Percentiles rank a stretch among this genome's conserved stretches.
Evolutionary conservation across 2,113 vertebrate genomes (phyloP).

Genomic region (Grammomys surdaster): DNA sequence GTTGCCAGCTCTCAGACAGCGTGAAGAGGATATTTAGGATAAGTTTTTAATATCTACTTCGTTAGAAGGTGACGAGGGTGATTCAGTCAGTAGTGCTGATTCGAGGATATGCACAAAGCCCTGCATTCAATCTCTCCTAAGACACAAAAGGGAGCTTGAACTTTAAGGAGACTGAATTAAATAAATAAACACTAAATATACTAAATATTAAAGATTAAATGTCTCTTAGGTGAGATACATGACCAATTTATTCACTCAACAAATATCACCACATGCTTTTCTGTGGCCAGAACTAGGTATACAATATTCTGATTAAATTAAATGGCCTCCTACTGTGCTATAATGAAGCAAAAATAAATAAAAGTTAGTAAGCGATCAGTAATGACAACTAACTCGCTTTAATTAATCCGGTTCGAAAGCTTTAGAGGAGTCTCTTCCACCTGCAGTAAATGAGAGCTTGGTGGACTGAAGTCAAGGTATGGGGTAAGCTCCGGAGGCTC

Average conservation of each 20-base stretch:
- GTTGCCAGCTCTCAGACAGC: background rate
- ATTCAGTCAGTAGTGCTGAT: background rate
- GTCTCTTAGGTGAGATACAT: background rate
- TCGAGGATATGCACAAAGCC: background rate
- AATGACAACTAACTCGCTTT: slow-evolving; percentile 70
- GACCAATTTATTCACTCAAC: slow-evolving; percentile 28
- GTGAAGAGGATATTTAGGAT: background rate
- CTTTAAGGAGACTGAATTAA: background rate
- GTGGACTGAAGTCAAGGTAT: slow-evolving; percentile 33
- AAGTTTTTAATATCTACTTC: background rate
- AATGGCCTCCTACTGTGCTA: slow-evolving; percentile 41
- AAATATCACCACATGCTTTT: slow-evolving; percentile 48
- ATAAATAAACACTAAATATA: background rate
- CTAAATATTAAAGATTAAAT: background rate
- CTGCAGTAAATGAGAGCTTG: slow-evolving; percentile 58
- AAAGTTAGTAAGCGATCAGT: slow-evolving; percentile 64
- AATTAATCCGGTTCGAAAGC: slow-evolving; percentile 67
- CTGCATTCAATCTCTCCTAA: background rate
- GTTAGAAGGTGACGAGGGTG: background rate
- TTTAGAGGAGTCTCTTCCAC: slow-evolving; percentile 45
- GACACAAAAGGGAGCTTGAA: background rate
- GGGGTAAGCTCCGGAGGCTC: background rate
- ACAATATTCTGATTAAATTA: slow-evolving; percentile 51
- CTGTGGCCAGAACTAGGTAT: background rate
- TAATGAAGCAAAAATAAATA: slow-evolving; percentile 73